These are phyloP conservation scores for Okapia johnstoni DNA, from an alignment of 2,113 vertebrate species.

Conservation along the genomic window DNA sequence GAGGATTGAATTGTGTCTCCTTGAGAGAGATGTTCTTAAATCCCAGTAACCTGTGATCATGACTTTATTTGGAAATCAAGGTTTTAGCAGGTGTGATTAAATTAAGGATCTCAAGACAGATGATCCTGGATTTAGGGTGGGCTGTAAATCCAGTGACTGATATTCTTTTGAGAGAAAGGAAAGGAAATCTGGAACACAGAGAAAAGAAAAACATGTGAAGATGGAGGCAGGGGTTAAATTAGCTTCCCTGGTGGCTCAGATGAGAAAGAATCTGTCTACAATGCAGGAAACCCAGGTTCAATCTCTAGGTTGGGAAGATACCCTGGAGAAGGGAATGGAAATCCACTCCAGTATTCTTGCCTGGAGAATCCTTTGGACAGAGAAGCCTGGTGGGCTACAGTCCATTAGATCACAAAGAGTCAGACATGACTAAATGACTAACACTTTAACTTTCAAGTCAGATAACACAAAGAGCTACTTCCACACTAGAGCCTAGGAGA, in stretches of 20 bases:
- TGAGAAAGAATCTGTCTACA: neutral
- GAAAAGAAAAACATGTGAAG: neutral
- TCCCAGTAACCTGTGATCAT: neutral
- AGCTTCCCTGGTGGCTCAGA: neutral
- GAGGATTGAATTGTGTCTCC: neutral
- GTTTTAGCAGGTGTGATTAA: neutral
- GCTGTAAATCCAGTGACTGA: neutral
- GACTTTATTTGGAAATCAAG: neutral
- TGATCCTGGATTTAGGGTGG: neutral
- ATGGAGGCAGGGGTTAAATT: neutral
- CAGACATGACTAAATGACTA: neutral
- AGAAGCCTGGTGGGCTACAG: neutral
- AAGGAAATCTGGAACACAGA: neutral
- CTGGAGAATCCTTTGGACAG: neutral
- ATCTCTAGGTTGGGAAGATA: neutral
- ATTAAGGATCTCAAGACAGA: neutral
- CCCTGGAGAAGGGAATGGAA: neutral
- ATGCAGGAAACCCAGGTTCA: neutral
- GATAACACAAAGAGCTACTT: too few species aligned
- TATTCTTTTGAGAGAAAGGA: neutral
- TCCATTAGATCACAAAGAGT: neutral
- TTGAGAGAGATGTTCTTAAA: neutral
- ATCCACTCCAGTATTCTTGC: neutral
- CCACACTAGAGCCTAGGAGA: neutral
- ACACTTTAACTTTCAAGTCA: neutral